A percentile compares a stretch with the other conserved stretches of the same genome.
Conservation (phyloP, 2,888 invertebrate genomes). For the Athrips mouffetella region DNA sequence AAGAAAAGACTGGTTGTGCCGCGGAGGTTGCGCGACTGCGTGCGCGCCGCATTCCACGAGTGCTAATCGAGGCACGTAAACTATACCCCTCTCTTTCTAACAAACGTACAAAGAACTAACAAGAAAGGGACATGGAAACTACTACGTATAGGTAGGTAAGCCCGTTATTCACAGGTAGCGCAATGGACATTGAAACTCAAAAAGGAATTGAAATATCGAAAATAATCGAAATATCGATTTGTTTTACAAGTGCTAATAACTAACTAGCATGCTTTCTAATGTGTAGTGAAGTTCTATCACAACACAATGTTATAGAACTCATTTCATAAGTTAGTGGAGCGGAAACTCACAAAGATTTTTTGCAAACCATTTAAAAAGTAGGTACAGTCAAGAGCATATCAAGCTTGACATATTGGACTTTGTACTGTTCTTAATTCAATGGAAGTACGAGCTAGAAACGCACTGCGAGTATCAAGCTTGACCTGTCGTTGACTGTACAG, state of each 20-base stretch:
- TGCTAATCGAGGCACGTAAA: slow-evolving; percentile 54
- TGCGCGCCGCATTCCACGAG: slow-evolving; percentile 72
- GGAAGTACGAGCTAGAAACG: too few species aligned
- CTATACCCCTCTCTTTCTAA: slow-evolving; percentile 49
- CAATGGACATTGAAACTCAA: slow-evolving; percentile 42
- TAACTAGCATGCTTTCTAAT: neutral
- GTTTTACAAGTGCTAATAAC: slow-evolving; percentile 6
- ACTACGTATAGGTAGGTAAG: slow-evolving; percentile 48
- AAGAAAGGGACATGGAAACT: slow-evolving; percentile 33
- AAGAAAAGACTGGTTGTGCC: slow-evolving; percentile 61
- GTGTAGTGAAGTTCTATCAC: slow-evolving; percentile 6
- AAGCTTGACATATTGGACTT: too few species aligned
- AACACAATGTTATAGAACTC: slow-evolving; percentile 21
- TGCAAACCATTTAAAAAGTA: slow-evolving; percentile 27
- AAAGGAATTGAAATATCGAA: slow-evolving; percentile 14
- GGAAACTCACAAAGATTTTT: slow-evolving; percentile 30
- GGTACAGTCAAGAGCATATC: too few species aligned
- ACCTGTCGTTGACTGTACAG: slow-evolving; percentile 35
- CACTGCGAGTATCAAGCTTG: too few species aligned
- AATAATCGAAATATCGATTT: slow-evolving; percentile 11
- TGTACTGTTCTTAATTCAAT: too few species aligned
- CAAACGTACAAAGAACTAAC: slow-evolving; percentile 20
- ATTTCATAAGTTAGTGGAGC: slow-evolving; percentile 33
- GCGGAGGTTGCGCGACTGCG: slow-evolving; percentile 64
- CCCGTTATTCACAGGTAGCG: slow-evolving; percentile 72